phyloP scores from a whole-genome alignment of 2,113 vertebrate species.

The Perccottus glenii region DNA sequence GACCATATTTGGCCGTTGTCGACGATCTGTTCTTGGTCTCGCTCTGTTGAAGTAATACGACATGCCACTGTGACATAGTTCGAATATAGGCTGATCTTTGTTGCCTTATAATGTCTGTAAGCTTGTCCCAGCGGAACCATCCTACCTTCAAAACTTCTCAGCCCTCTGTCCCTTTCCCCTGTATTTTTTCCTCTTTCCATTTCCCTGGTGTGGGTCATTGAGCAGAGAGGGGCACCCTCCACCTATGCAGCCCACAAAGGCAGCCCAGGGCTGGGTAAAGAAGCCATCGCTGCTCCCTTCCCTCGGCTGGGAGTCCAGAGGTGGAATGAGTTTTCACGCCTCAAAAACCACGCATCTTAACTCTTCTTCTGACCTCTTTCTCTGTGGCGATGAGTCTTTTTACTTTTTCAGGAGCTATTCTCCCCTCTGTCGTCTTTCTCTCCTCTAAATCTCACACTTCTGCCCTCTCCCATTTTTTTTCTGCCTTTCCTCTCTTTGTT shows the following conservation, averaged over 20 bases:
- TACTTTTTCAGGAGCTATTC: conserved; percentile 36
- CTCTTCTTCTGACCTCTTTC: conserved; percentile 56
- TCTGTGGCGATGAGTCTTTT: conserved; percentile 33
- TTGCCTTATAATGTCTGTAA: neutral
- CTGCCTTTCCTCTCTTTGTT: conserved; percentile 8
- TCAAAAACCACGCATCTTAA: conserved; percentile 49
- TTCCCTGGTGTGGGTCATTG: conserved; percentile 30
- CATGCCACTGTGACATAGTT: neutral
- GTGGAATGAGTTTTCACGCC: conserved; percentile 72
- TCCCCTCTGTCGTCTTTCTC: conserved; percentile 1
- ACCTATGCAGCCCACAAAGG: conserved; percentile 38
- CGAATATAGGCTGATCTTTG: conserved; percentile 3
- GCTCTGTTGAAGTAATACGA: neutral
- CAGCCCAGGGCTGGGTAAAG: conserved; percentile 2
- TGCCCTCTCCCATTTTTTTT: conserved; percentile 8
- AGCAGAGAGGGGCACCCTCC: conserved; percentile 18
- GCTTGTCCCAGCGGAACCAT: neutral
- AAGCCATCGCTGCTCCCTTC: conserved; percentile 22
- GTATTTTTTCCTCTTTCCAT: conserved; percentile 4
- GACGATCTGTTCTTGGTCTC: neutral
- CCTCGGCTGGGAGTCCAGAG: conserved; percentile 50
- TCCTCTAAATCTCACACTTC: conserved; percentile 11
- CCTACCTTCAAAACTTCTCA: conserved; percentile 14
- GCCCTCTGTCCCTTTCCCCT: conserved; percentile 1
- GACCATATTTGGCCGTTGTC: neutral